Base-by-base conservation (phyloP, 1,140 invertebrate species). In the Oryctes rhinoceros region DNA sequence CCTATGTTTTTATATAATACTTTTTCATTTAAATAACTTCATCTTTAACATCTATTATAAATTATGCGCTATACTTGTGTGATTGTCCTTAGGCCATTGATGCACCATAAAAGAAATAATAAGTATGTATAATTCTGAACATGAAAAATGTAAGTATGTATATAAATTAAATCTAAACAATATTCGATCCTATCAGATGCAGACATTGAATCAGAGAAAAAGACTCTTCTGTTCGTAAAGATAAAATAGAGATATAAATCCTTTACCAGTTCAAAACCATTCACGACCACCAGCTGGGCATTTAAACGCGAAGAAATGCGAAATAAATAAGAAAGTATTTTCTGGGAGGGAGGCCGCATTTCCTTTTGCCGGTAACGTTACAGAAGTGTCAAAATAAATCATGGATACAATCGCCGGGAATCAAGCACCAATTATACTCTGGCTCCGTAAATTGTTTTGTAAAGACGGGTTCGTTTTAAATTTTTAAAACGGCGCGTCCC, bases 381-480 rank as follows among this genome's bases (percentile, higher is more conserved):
- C 44, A 75, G 71, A 79, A 79, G 48, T 74, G 78, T 79, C 78
- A 79, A 79, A 79, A 79, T 79, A 79, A 79, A 79, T 79, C 78
- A 79, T 79, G n/a, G 65, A 71, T 44, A 79, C 78, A 79, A 79
- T 79, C 65, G 59, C 78, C 65, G 59, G 37, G 62, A 53, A 35
- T 79, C 47, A 24, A 79, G 78, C 47, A 74, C 78, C 78, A 67
- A 79, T 79, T 79, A 79, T 74, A 79, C 62, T 48, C 35, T 74
- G 44, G 49, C 65, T 67, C 65, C 18, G 65, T 67, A 67, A 67
- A 67, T 67, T 67, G 65, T 67, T 30, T 18, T 18, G 30, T 67
- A 67, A 67, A 67, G 65, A 18, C 65, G 65, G 20, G 65, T 9
- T 67, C 18, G 20, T 67, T 67, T 67, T 11, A 67, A 67, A 35